Conservation (phyloP, 2,797 vertebrate species). For the Dendrocincla tyrannina region DNA sequence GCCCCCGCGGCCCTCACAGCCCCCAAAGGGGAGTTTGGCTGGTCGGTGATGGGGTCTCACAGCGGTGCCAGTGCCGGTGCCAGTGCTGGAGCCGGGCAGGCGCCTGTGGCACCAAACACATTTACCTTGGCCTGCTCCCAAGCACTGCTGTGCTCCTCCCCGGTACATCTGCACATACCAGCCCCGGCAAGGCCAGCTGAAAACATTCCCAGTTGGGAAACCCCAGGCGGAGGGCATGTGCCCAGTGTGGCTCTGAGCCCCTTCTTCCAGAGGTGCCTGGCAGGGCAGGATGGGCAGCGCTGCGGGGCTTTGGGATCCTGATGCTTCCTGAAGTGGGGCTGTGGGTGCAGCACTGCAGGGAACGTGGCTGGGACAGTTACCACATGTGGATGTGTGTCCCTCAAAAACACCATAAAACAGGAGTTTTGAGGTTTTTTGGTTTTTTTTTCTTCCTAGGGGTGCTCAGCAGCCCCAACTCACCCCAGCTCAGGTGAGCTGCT, state of each 20-base stretch:
- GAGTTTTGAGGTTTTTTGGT: rapidly evolving
- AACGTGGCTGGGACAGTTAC: rapidly evolving
- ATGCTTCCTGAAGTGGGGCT: not conserved
- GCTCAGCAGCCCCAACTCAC: not conserved
- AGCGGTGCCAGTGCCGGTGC: not conserved
- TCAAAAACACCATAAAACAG: not conserved
- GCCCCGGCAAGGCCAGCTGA: not conserved
- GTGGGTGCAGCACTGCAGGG: not conserved
- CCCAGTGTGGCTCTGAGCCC: not conserved
- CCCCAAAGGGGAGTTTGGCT: not conserved
- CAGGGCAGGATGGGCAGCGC: not conserved
- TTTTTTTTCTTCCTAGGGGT: not conserved
- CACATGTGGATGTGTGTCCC: not conserved
- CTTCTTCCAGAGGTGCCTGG: not conserved
- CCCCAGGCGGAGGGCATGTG: not conserved
- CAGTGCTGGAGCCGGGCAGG: not conserved
- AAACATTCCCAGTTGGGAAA: not conserved
- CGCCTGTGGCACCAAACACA: rapidly evolving
- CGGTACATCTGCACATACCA: not conserved
- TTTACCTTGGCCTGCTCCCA: not conserved
- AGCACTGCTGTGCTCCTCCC: not conserved
- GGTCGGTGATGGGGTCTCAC: rapidly evolving
- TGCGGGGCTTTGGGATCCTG: not conserved
- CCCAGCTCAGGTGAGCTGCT: not conserved
- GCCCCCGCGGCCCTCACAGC: not conserved